These are phyloP conservation scores for Holacanthus passer DNA, from an alignment of 2,113 vertebrate species.

Conservation along the genomic window DNA sequence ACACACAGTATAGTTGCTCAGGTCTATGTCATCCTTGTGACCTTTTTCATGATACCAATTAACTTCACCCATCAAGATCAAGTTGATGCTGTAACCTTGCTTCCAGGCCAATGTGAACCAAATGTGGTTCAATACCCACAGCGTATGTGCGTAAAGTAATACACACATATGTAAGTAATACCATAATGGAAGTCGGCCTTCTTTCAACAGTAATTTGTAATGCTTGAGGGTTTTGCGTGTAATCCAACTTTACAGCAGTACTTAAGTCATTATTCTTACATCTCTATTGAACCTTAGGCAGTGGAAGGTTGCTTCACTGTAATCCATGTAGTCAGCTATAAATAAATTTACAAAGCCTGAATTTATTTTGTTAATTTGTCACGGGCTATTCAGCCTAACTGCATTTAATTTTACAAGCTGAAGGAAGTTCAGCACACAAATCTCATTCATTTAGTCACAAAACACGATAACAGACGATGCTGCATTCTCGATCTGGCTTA, in stretches of 20 bases:
- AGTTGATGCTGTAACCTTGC: neutral
- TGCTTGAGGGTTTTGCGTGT: conserved; percentile 55
- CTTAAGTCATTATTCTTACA: conserved; percentile 58
- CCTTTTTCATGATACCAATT: conserved; percentile 1
- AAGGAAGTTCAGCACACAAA: conserved; percentile 16
- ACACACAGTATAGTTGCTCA: neutral
- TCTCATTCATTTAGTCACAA: conserved; percentile 18
- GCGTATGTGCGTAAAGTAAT: conserved; percentile 44
- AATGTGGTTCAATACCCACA: neutral
- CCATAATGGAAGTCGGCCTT: conserved; percentile 36
- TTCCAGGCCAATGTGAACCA: neutral
- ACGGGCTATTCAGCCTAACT: conserved; percentile 42
- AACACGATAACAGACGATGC: conserved; percentile 28
- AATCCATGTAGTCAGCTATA: conserved; percentile 46
- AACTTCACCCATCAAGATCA: conserved; percentile 17
- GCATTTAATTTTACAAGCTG: conserved; percentile 47
- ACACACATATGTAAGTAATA: conserved; percentile 30
- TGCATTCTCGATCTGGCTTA: neutral
- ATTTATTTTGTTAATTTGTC: conserved; percentile 60
- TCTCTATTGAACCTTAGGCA: conserved; percentile 40
- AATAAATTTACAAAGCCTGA: conserved; percentile 58
- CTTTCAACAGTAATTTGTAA: conserved; percentile 55
- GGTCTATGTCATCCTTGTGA: neutral
- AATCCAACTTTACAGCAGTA: conserved; percentile 64
- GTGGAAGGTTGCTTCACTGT: conserved; percentile 44